Conservation (phyloP, 2,888 invertebrate species). For the Dorcus hopei region DNA sequence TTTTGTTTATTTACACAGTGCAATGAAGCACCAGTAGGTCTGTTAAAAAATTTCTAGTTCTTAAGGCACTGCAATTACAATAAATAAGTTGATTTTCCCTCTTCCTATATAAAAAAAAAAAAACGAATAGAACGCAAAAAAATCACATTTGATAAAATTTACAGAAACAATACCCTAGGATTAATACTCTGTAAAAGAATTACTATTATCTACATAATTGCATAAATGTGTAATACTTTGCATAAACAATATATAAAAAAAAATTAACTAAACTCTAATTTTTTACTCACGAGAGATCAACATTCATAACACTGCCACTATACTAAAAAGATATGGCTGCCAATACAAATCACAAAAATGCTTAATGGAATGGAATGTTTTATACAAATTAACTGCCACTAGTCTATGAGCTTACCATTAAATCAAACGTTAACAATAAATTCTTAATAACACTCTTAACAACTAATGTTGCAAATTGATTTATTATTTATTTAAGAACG, state of each 20-base stretch:
- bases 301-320: background rate
- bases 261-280: background rate
- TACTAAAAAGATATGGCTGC: conserved; percentile 6
- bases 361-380: conserved; percentile 9
- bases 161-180: background rate
- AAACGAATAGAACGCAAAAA: background rate
- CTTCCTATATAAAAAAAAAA: background rate
- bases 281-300: background rate
- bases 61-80: conserved; percentile 1
- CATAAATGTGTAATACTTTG: background rate
- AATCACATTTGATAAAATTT: conserved; percentile 1
- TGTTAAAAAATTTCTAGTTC: background rate
- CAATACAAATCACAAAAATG: conserved; percentile 10
- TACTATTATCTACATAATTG: background rate
- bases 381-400: background rate
- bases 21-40: background rate
- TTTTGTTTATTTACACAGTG: background rate
- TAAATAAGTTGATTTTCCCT: background rate
- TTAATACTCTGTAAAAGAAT: background rate
- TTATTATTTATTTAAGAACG: too few species aligned
- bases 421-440: too few species aligned
- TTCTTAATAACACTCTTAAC: too few species aligned
- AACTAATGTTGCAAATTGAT: too few species aligned
- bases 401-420: too few species aligned
- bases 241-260: background rate